These are phyloP conservation scores for Mellivora capensis DNA, from an alignment of 2,113 vertebrate genomes.

Conservation along the genomic window DNA sequence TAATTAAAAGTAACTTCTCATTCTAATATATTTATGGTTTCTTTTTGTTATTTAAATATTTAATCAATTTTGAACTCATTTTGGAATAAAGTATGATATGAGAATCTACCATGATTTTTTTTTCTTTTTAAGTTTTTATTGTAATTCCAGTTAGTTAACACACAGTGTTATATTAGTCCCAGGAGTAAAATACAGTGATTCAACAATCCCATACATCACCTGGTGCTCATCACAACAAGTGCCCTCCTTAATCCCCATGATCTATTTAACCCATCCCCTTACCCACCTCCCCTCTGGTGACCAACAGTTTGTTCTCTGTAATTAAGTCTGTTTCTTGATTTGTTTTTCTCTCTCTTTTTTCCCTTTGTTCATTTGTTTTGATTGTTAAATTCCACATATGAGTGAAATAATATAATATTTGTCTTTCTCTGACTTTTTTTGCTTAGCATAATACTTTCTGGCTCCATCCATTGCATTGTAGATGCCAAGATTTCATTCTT, in stretches of 20 bases:
- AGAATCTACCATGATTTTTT: not conserved
- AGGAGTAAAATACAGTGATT: not conserved
- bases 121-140: not conserved
- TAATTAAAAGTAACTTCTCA: not conserved
- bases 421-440: not conserved
- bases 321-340: not conserved
- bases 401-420: not conserved
- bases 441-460: not conserved
- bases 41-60: not conserved
- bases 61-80: slow-evolving; percentile 10
- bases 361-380: not conserved
- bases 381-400: not conserved
- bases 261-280: not conserved
- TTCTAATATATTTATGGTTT: not conserved
- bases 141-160: not conserved
- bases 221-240: not conserved
- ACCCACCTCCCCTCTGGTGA: not conserved
- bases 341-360: not conserved
- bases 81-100: not conserved
- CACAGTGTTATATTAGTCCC: not conserved
- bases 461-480: not conserved
- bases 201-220: not conserved
- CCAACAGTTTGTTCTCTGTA: not conserved
- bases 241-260: not conserved
- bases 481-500: not conserved